Evolutionary conservation across 2,113 vertebrate species (phyloP), one percentile per base, ranked within the genome.

Genomic region (Tiliqua scincoides): DNA sequence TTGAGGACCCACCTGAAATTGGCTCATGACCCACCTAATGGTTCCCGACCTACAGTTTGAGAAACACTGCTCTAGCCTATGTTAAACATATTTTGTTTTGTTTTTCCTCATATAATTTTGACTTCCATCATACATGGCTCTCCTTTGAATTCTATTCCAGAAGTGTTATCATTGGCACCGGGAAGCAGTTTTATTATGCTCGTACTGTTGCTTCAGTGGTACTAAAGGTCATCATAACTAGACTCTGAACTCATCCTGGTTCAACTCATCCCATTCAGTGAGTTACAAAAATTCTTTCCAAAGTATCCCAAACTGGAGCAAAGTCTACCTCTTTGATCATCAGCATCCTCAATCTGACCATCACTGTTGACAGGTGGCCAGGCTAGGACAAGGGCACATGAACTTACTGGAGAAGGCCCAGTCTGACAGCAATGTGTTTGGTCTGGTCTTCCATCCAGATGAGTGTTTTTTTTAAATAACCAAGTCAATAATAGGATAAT

Each of bases 401-500:
- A 70, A 71, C 30, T 9, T 57, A 70, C 52, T 27, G 35, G 57
- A 15, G 27, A 43, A 40, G 32, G 25, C 32, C 54, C 40, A 70
- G 30, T 65, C 27, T 30, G 27, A 32, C 30, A 57, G 4, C 17
- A 40, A 21, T 10, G 72, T 75, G 43, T 48, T n/a, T n/a, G 6
- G 20, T 35, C 92, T 93, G 93, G 89, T 89, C 90, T 91, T 89
- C 93, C 87, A 89, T 92, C 92, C 91, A 92, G 93, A 79, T 0
- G 0, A 90, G 88, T 93, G 93, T 91, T 93, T 87, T 89, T 91
- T n/a, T n/a, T n/a, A n/a, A 90, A 48, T 48, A 95, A 94, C 89
- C 94, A 94, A 89, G 93, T 88, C 91, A 61, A 59, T 30, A 74
- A 74, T 48, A 43, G 37, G 43, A 48, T 23, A 43, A 92, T 32